A percentile compares a stretch with the other conserved stretches of the same genome.
Evolutionary conservation across 2,113 vertebrate species (phyloP).

Genomic region (Pardalotus punctatus): DNA sequence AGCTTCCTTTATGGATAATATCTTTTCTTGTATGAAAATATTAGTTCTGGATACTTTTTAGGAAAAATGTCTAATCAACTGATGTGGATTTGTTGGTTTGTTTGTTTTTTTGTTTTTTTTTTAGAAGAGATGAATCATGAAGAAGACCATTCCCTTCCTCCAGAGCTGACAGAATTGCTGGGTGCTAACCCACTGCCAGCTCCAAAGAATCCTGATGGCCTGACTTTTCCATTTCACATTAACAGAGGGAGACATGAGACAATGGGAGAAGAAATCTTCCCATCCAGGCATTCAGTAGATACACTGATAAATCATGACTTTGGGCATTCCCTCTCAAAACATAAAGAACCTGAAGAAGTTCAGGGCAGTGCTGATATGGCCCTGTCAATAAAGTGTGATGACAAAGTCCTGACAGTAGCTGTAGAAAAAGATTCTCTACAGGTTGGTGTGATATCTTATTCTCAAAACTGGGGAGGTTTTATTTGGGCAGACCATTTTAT

Average conservation of each 20-base stretch:
- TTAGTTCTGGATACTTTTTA: neutral
- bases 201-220: slow-evolving; percentile 45
- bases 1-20: neutral
- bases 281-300: slow-evolving; percentile 44
- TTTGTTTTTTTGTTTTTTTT: neutral
- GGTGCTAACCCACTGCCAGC: slow-evolving; percentile 50
- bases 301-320: slow-evolving; percentile 54
- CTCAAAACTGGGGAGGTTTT: neutral
- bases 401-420: slow-evolving; percentile 85
- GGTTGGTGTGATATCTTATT: slow-evolving; percentile 70
- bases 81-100: neutral
- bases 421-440: slow-evolving; percentile 88
- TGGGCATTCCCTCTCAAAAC: slow-evolving; percentile 53
- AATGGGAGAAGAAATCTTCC: slow-evolving; percentile 21
- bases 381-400: slow-evolving; percentile 84
- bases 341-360: slow-evolving; percentile 78
- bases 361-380: slow-evolving; percentile 74
- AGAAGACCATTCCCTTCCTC: slow-evolving; percentile 77
- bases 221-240: slow-evolving; percentile 79
- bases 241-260: slow-evolving; percentile 61
- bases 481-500: neutral
- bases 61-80: neutral
- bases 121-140: slow-evolving; percentile 80
- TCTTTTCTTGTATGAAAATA: neutral
- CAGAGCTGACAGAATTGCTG: slow-evolving; percentile 80